These are phyloP conservation scores for Limnodromus scolopaceus DNA, from an alignment of 2,797 vertebrate genomes.

Conservation along the genomic window DNA sequence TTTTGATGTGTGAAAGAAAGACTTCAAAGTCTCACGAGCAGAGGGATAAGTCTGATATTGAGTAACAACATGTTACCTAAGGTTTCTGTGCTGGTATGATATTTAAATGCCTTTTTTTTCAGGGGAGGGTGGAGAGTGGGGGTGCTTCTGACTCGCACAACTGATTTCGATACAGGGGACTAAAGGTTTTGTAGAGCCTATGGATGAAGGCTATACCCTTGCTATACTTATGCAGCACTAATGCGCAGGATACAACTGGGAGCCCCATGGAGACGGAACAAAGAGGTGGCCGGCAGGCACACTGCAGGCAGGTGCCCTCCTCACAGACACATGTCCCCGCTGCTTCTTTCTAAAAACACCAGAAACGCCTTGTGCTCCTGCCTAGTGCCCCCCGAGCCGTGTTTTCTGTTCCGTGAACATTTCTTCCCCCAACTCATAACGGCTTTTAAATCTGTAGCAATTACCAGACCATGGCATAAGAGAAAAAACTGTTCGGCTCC, in stretches of 20 bases:
- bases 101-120: background rate
- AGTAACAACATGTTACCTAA: background rate
- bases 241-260: rapidly evolving
- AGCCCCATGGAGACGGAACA: background rate
- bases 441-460: background rate
- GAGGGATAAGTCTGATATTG: background rate
- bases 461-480: background rate
- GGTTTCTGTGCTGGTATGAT: background rate
- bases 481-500: rapidly evolving
- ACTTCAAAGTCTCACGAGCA: background rate
- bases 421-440: background rate
- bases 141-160: background rate
- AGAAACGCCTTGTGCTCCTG: background rate
- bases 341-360: background rate
- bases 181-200: background rate
- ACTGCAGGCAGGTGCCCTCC: no score
- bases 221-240: background rate
- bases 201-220: rapidly evolving
- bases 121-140: rapidly evolving
- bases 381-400: background rate
- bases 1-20: background rate
- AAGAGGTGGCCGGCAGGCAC: background rate
- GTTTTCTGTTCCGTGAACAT: background rate
- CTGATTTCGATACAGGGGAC: background rate
- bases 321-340: rapidly evolving